A percentile compares a stretch with the other conserved stretches of the same genome.
These are phyloP conservation scores for Plagodis dolabraria DNA, from an alignment of 2,888 invertebrate genomes.

Conservation along the genomic window DNA sequence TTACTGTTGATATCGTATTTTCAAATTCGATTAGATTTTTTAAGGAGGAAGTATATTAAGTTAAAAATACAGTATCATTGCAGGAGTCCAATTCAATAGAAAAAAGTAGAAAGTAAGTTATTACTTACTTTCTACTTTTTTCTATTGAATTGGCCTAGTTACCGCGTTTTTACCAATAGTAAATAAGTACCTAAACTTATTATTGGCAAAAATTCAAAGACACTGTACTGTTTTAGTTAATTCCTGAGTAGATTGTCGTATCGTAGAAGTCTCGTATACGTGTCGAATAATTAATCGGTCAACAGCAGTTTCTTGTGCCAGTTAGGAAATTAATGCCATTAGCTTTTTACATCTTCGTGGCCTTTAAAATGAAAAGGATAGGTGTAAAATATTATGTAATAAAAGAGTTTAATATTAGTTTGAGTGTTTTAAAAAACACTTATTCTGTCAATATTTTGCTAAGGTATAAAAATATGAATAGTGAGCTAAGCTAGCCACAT, in stretches of 20 bases:
- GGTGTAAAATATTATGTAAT: too few relatives aligned
- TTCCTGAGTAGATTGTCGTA: conserved; percentile 36
- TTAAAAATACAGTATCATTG: neutral
- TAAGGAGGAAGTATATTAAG: too few relatives aligned
- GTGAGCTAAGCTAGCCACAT: too few relatives aligned
- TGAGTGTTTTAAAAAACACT: too few relatives aligned
- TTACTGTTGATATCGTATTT: too few relatives aligned
- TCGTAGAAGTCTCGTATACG: conserved; percentile 60
- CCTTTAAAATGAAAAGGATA: conserved; percentile 30
- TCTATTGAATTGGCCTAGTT: too few relatives aligned
- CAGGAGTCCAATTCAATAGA: neutral
- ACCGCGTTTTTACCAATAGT: too few relatives aligned
- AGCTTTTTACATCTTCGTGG: conserved; percentile 42
- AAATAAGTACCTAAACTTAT: neutral
- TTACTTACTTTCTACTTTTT: too few relatives aligned
- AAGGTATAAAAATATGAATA: too few relatives aligned
- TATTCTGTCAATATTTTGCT: neutral
- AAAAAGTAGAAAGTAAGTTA: too few relatives aligned
- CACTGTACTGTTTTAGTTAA: conserved; percentile 10
- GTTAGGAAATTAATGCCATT: conserved; percentile 59
- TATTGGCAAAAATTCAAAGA: conserved; percentile 2
- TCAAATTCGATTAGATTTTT: too few relatives aligned
- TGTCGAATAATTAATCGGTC: conserved; percentile 80
- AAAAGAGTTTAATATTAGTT: too few relatives aligned
- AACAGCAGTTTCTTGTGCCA: conserved; percentile 62